phyloP scores from a whole-genome alignment of 1,140 invertebrate species.

The Drosophila orena region DNA sequence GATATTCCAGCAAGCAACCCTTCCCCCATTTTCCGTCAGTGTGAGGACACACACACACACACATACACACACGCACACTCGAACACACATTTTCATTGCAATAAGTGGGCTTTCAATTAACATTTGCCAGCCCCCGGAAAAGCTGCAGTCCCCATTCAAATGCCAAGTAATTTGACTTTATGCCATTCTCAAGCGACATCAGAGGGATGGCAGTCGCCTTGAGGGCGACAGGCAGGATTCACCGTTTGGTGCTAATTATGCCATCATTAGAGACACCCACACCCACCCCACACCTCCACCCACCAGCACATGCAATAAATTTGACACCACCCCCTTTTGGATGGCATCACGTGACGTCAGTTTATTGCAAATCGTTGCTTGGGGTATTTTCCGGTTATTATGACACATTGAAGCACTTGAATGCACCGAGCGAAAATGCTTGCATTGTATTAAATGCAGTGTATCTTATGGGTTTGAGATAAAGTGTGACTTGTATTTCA shows the following conservation, averaged over 20 bases:
- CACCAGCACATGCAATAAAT: conserved; percentile 63
- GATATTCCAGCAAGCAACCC: too few relatives aligned
- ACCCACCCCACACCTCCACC: background rate
- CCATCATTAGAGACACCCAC: conserved; percentile 66
- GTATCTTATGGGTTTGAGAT: too few relatives aligned
- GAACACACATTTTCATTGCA: conserved; percentile 56
- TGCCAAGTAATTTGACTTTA: conserved; percentile 71
- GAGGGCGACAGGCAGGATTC: conserved; percentile 17
- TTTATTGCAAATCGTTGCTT: conserved; percentile 55
- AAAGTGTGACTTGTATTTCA: too few relatives aligned
- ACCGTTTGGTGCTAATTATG: conserved; percentile 76
- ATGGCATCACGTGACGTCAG: conserved; percentile 24
- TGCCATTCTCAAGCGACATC: conserved; percentile 66
- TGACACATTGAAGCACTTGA: conserved; percentile 16
- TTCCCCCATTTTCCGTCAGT: background rate
- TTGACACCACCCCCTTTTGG: conserved; percentile 23
- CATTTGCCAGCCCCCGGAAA: conserved; percentile 38
- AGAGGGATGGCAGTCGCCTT: background rate
- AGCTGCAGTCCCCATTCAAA: conserved; percentile 2
- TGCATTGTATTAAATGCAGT: too few relatives aligned
- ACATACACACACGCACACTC: too few relatives aligned
- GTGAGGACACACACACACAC: conserved; percentile 13
- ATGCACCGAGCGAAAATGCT: background rate
- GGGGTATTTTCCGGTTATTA: conserved; percentile 33
- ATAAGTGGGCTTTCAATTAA: conserved; percentile 81